phyloP scores from a whole-genome alignment of 2,888 invertebrate species.

The Ophonus ardosiacus region DNA sequence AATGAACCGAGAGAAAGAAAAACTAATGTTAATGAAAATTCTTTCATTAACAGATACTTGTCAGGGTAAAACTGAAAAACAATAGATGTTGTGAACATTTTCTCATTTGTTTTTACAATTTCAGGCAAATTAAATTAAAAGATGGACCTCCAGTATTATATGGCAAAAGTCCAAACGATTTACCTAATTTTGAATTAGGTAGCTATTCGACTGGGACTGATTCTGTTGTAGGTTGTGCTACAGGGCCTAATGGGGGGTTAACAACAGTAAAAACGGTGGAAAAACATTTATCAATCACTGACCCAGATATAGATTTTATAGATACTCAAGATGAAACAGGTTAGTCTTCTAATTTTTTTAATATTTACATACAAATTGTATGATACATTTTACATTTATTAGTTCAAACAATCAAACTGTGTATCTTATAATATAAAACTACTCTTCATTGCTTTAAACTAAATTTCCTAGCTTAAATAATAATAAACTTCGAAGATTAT shows the following conservation, averaged over 20 bases:
- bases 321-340: constrained; percentile 77
- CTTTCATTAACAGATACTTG: constrained; percentile 84
- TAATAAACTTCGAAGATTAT: not conserved
- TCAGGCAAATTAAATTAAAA: constrained; percentile 71
- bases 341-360: constrained; percentile 59
- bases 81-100: constrained; percentile 14
- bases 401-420: too few relatives aligned
- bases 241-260: constrained; percentile 90
- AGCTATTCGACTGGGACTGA: constrained; percentile 77
- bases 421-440: too few relatives aligned
- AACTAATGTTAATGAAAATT: constrained; percentile 77
- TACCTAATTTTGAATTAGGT: constrained; percentile 81
- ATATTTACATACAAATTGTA: not conserved
- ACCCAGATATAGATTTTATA: constrained; percentile 86
- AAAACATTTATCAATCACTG: constrained; percentile 81
- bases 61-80: constrained; percentile 79
- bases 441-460: not conserved
- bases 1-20: constrained; percentile 79
- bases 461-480: not conserved
- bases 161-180: constrained; percentile 84
- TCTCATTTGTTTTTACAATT: constrained; percentile 58
- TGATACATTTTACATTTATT: not conserved
- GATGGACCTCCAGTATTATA: constrained; percentile 81
- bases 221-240: constrained; percentile 84
- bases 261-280: constrained; percentile 84